phyloP scores from a whole-genome alignment of 2,113 vertebrate species.

The Ursus arctos region DNA sequence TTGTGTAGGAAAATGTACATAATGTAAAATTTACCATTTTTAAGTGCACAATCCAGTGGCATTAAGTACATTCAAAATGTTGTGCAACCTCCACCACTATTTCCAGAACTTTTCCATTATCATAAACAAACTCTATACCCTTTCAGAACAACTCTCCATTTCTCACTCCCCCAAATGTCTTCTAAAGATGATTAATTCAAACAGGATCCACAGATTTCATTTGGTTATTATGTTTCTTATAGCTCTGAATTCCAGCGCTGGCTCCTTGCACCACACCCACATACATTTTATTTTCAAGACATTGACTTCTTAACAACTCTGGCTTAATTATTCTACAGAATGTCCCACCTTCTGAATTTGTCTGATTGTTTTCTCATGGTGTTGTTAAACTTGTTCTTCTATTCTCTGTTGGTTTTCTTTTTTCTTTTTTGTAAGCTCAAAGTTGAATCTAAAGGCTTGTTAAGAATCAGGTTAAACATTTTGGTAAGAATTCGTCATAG shows the following conservation, averaged over 20 bases:
- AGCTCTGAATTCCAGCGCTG: background rate
- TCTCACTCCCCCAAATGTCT: background rate
- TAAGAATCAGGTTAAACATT: background rate
- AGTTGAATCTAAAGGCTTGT: slow-evolving; percentile 10
- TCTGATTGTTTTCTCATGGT: background rate
- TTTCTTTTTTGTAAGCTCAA: background rate
- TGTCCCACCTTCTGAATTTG: background rate
- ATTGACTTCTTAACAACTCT: background rate
- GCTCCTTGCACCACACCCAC: background rate
- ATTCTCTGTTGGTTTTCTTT: background rate
- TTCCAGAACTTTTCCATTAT: background rate
- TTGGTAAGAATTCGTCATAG: background rate
- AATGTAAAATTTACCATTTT: background rate
- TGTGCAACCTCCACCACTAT: background rate
- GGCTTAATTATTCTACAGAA: background rate
- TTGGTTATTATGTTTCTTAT: background rate
- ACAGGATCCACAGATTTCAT: slow-evolving; percentile 9
- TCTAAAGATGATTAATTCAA: slow-evolving; percentile 17
- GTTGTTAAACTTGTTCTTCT: slow-evolving; percentile 47
- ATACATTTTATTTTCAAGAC: background rate
- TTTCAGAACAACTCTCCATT: background rate
- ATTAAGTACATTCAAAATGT: background rate
- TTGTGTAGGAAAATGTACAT: background rate
- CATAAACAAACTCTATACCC: background rate
- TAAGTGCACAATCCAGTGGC: background rate